Conservation (phyloP, 1,140 invertebrate species). For the Lepidurus apus region DNA sequence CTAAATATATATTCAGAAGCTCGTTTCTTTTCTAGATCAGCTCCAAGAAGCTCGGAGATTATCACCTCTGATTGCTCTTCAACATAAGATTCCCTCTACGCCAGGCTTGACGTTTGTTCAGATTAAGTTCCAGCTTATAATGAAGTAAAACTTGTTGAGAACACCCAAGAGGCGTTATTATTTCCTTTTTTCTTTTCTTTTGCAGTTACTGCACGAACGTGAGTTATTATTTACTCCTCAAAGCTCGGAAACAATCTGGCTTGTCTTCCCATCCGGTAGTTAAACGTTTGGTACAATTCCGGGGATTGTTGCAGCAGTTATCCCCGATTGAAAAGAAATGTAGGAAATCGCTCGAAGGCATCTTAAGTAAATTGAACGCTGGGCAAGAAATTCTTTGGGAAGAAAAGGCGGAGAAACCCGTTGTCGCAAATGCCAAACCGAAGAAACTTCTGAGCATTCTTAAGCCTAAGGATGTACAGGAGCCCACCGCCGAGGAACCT, state of each 20-base stretch:
- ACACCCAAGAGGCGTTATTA: conserved; percentile 33
- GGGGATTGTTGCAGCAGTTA: conserved; percentile 66
- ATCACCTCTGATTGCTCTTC: conserved; percentile 39
- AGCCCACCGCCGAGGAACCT: neutral
- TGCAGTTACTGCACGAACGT: conserved; percentile 76
- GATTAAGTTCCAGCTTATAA: conserved; percentile 62
- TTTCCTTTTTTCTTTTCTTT: conserved; percentile 39
- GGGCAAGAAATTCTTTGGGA: conserved; percentile 30
- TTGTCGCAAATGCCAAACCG: conserved; percentile 37
- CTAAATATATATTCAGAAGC: neutral
- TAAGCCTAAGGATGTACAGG: conserved; percentile 34
- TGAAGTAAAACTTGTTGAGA: conserved; percentile 53
- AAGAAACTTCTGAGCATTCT: conserved; percentile 41
- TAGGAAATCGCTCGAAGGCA: conserved; percentile 56
- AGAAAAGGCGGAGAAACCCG: conserved; percentile 33
- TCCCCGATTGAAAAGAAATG: conserved; percentile 59
- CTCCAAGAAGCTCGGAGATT: neutral
- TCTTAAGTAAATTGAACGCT: conserved; percentile 45
- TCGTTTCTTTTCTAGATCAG: neutral
- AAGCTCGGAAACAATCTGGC: conserved; percentile 58
- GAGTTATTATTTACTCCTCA: conserved; percentile 76
- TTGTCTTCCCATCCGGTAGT: conserved; percentile 78
- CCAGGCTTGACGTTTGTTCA: conserved; percentile 59
- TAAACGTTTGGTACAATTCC: conserved; percentile 71
- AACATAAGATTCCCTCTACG: conserved; percentile 46